Evolutionary conservation across 1,140 invertebrate genomes (phyloP).

Genomic region (Pararge aegeria): DNA sequence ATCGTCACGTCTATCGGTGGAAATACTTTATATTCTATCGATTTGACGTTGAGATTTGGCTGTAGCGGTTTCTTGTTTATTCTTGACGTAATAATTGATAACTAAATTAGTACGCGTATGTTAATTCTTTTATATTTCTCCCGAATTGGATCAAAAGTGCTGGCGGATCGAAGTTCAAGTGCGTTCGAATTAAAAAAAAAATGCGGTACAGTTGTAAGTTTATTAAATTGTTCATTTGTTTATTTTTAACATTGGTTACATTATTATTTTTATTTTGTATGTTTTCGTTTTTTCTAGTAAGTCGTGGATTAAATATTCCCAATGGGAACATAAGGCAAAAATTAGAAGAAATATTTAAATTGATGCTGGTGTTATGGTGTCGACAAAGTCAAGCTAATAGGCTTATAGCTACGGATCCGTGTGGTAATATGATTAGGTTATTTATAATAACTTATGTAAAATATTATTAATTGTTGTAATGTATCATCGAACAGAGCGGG

Average conservation of each 20-base stretch:
- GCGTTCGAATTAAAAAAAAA: constrained; percentile 28
- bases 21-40: constrained; percentile 53
- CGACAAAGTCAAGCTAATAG: constrained; percentile 85
- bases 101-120: not conserved
- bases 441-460: not conserved
- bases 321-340: constrained; percentile 83
- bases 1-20: constrained; percentile 42
- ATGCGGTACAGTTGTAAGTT: constrained; percentile 65
- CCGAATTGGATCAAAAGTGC: constrained; percentile 17
- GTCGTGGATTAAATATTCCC: constrained; percentile 53
- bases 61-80: constrained; percentile 47
- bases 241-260: constrained; percentile 7
- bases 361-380: constrained; percentile 91
- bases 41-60: constrained; percentile 49
- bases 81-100: constrained; percentile 8
- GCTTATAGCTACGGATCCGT: constrained; percentile 79
- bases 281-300: constrained; percentile 58
- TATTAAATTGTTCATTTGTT: constrained; percentile 10
- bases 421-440: constrained; percentile 74
- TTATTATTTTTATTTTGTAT: constrained; percentile 25
- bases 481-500: too few species aligned
- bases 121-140: constrained; percentile 14
- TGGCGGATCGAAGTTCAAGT: constrained; percentile 39
- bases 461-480: too few species aligned
- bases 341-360: constrained; percentile 88